phyloP scores from a whole-genome alignment of 2,888 invertebrate species.

The Cephus runcator region DNA sequence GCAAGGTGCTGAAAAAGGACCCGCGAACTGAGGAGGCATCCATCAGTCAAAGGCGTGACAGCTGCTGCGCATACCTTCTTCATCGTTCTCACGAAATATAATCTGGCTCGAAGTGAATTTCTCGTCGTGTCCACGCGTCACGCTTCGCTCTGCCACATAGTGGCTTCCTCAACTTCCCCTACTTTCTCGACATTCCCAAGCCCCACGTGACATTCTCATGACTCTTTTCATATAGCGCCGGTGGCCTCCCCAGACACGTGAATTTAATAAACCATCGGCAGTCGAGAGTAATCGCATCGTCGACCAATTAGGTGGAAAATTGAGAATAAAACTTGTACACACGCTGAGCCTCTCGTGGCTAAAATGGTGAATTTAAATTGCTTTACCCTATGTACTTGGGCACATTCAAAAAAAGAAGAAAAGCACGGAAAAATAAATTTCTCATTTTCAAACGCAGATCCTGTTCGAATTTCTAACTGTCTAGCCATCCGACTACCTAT shows the following conservation, averaged over 20 bases:
- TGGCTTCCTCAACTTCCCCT: neutral
- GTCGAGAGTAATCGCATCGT: no score
- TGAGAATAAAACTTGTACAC: no score
- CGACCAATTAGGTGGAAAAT: no score
- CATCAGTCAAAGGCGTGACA: slow-evolving; percentile 9
- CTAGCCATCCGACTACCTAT: no score
- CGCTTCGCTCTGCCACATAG: neutral
- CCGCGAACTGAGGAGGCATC: neutral
- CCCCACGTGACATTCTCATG: neutral
- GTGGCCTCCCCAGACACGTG: neutral
- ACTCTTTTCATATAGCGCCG: no score
- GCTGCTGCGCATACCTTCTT: slow-evolving; percentile 13
- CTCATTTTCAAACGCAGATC: no score
- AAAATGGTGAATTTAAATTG: no score
- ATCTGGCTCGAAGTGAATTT: slow-evolving; percentile 21
- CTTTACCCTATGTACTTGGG: no score
- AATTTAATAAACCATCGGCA: neutral
- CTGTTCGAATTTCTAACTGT: no score
- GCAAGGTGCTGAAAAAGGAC: neutral
- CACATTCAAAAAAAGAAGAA: no score
- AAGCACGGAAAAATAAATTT: no score
- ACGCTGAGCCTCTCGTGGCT: no score
- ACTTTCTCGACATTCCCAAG: neutral
- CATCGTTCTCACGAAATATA: slow-evolving; percentile 21
- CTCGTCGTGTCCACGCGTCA: slow-evolving; percentile 4